Evolutionary conservation across 2,888 invertebrate genomes (phyloP), one percentile per base, ranked within the genome.

Genomic region (Sarcophaga subvicina): DNA sequence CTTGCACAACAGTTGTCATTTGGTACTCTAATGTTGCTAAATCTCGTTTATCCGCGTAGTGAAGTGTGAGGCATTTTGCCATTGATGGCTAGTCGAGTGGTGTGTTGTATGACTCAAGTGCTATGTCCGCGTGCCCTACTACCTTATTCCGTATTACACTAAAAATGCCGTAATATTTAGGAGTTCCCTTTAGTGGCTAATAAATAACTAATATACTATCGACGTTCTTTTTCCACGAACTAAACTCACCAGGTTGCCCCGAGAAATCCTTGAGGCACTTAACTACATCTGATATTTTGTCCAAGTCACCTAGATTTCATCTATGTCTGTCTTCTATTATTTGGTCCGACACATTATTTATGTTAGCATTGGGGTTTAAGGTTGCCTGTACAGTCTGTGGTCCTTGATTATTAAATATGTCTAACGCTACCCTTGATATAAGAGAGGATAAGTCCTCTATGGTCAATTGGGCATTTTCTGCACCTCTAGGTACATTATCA

Each of bases 161-260:
- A 22, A 22, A 22, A 22, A 22, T 22, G 22, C 22, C 22, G 22
- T 22, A 22, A 22, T 47, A 47, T 11, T 70, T 82, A 11, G 75
- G 49, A 3, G 83, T 47, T 14, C 73, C 71, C 47, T 47, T 79
- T 54, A 59, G 37, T 10, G 47, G 22, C 14, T 82, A 47, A 70
- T 83, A 83, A 49, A 83, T 70, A 22, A 49, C 71, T 6, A 85
- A n/a, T 25, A 85, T 22, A 14, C 78, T 69, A 6, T 84, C 76
- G 12, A 84, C 78, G 14, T 54, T 75, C 62, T 84, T 87, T 11
- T 63, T 76, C 83, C 78, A 81, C 6, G 27, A 80, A 22, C 22
- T 22, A 22, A 22, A 22, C 22, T 22, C 22, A 22, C 22, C 22
- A 22, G 22, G 22, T 22, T 22, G 22, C 22, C 22, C 22, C 22